Evolutionary conservation across 2,888 invertebrate genomes (phyloP), one percentile per base, ranked within the genome.

Genomic region (Melieria omissa): DNA sequence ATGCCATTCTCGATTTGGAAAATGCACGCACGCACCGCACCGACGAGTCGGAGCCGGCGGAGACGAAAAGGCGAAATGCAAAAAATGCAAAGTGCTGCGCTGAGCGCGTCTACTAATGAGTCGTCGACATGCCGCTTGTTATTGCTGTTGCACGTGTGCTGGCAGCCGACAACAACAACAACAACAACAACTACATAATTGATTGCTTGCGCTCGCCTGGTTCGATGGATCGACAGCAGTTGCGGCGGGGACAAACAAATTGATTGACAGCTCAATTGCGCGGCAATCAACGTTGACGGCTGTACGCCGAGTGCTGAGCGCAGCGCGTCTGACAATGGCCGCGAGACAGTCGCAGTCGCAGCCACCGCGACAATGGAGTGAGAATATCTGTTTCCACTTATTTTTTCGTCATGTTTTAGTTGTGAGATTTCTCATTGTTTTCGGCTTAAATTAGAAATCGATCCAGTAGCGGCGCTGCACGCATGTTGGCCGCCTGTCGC

Each of bases 201-300:
- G 69, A 69, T 69, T 63, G 69, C 46, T 69, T 52, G 63, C 69
- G 63, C 62, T 69, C 63, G 63, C 47, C 41, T n/a, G 62, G 62
- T 16, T 62, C 63, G 69, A 67, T 67, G 60, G 67, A 67, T 74
- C 73, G 77, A 77, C 77, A 77, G 77, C 74, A 82, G 82, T 62
- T 45, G 9, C 82, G 83, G 80, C 82, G 79, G 52, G 55, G 41
- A 62, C 49, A 55, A 69, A 69, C 62, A 67, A 69, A 69, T 69
- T 69, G 55, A 69, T 69, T 69, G 69, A 69, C 69, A 55, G 52
- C 69, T 69, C 69, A 69, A 69, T 69, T 69, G 69, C 69, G 63
- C 62, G 62, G 46, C 69, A 69, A 55, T 63, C 62, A 69, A 52
- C 12, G 46, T 62, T 61, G 69, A 62, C 29, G 29, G 29, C 29